phyloP scores from a whole-genome alignment of 92 coral and sea anemone genomes.

The Anthopleura xanthogrammica region DNA sequence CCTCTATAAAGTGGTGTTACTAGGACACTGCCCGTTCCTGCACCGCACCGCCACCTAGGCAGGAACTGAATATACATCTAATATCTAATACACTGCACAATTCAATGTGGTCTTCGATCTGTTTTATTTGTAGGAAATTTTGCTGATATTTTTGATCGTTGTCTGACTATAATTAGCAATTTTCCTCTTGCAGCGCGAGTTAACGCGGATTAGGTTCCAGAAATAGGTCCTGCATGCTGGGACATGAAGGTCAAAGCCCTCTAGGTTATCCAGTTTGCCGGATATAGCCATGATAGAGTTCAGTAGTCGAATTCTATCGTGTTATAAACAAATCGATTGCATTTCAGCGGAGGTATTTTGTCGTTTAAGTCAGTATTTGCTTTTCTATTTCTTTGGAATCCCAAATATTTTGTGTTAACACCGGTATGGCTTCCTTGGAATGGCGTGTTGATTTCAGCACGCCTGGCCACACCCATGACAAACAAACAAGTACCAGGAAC shows the following conservation, averaged over 20 bases:
- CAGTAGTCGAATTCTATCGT: not conserved
- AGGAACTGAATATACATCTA: too few relatives aligned
- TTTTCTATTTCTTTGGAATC: not conserved
- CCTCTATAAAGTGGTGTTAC: too few relatives aligned
- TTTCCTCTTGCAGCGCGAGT: too few relatives aligned
- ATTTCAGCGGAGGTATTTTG: not conserved
- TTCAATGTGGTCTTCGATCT: too few relatives aligned
- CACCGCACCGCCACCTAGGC: too few relatives aligned
- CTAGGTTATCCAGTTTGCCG: not conserved
- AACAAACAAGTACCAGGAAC: not conserved
- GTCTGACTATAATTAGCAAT: too few relatives aligned
- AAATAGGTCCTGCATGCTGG: not conserved
- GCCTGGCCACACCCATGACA: not conserved
- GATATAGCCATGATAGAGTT: not conserved
- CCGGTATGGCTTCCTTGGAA: not conserved
- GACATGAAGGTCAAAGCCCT: not conserved
- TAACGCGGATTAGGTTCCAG: not conserved
- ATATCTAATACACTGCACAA: too few relatives aligned
- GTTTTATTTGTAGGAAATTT: too few relatives aligned
- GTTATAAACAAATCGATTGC: not conserved
- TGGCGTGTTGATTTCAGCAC: not conserved
- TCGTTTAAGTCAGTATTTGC: not conserved
- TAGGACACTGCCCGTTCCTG: too few relatives aligned
- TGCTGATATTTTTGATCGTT: too few relatives aligned
- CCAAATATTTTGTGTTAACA: not conserved